A percentile compares a stretch with the other conserved stretches of the same genome.
phyloP scores from a whole-genome alignment of 2,113 vertebrate species.

The Rhinoderma darwinii region DNA sequence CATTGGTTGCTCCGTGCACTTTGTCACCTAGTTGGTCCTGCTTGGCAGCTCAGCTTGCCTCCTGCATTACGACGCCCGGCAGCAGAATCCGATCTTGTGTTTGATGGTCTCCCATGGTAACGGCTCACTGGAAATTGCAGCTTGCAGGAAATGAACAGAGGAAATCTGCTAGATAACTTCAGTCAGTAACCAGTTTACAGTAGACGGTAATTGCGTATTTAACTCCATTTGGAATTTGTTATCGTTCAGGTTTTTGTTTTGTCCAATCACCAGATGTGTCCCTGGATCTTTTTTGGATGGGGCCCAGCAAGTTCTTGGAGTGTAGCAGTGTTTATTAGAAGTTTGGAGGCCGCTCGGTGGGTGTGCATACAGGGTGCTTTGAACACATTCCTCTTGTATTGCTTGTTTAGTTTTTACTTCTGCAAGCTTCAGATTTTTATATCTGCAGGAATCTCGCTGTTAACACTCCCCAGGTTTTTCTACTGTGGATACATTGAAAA shows the following conservation, averaged over 20 bases:
- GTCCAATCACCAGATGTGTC: constrained; percentile 55
- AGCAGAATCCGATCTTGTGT: neutral
- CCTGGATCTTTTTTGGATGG: constrained; percentile 53
- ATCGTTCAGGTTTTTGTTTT: constrained; percentile 54
- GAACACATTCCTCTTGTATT: neutral
- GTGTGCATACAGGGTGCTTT: constrained; percentile 9
- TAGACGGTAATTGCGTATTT: constrained; percentile 56
- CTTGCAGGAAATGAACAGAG: constrained; percentile 57
- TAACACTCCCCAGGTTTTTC: constrained; percentile 15
- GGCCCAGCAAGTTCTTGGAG: constrained; percentile 49
- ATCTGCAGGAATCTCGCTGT: constrained; percentile 1
- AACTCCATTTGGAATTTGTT: constrained; percentile 59
- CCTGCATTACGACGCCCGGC: neutral
- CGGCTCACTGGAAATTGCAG: constrained; percentile 46
- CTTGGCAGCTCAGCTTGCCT: neutral
- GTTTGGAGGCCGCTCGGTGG: constrained; percentile 31
- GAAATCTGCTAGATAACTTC: constrained; percentile 57
- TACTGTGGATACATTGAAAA: neutral
- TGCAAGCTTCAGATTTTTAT: neutral
- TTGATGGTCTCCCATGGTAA: constrained; percentile 40
- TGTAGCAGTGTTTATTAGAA: constrained; percentile 49
- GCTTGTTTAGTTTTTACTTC: neutral
- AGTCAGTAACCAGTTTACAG: constrained; percentile 57
- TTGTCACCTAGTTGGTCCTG: constrained; percentile 25
- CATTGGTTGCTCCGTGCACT: neutral